These are phyloP conservation scores for Heliconius ismenius DNA, from an alignment of 2,888 invertebrate species.

Conservation along the genomic window DNA sequence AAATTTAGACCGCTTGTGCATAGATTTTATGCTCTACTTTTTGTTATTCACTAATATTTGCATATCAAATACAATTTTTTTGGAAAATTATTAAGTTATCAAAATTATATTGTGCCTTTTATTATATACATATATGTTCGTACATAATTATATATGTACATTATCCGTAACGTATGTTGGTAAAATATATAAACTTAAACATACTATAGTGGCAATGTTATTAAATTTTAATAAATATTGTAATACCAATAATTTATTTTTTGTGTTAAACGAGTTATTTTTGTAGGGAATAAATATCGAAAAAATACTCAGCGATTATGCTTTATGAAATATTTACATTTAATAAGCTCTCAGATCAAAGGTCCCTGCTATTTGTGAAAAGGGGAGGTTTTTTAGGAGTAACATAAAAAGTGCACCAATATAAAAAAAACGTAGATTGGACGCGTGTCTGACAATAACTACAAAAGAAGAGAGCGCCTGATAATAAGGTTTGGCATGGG, in stretches of 20 bases:
- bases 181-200: neutral
- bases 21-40: conserved; percentile 59
- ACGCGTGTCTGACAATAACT: conserved; percentile 60
- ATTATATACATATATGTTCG: neutral
- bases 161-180: neutral
- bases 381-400: conserved; percentile 70
- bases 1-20: conserved; percentile 26
- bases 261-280: conserved; percentile 3
- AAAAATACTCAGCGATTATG: conserved; percentile 52
- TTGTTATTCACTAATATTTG: conserved; percentile 52
- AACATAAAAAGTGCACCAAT: conserved; percentile 48
- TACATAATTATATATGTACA: neutral
- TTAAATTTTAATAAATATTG: neutral
- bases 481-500: conserved; percentile 35
- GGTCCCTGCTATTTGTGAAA: conserved; percentile 78
- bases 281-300: conserved; percentile 24
- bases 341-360: conserved; percentile 80
- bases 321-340: conserved; percentile 80
- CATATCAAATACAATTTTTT: conserved; percentile 16
- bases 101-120: neutral
- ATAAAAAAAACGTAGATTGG: conserved; percentile 58
- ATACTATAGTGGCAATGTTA: neutral
- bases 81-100: neutral
- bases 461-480: conserved; percentile 43
- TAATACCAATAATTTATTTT: neutral